Evolutionary conservation across 2,113 vertebrate species (phyloP), one percentile per base, ranked within the genome.

Genomic region (Odontesthes bonariensis): DNA sequence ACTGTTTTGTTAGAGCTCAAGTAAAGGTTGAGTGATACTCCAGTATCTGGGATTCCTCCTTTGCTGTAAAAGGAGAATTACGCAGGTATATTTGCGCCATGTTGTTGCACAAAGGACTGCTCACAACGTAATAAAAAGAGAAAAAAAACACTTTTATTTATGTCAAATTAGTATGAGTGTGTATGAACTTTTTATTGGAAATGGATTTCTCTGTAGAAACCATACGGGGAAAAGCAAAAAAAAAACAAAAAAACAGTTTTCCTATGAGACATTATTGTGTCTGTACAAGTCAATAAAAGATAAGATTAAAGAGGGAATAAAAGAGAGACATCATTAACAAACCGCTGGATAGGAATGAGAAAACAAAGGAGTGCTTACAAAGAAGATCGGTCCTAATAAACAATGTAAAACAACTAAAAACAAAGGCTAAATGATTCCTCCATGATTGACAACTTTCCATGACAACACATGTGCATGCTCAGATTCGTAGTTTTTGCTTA

Each of bases 281-380:
- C 84, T 92, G 86, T 92, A 88, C 79, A 92, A 91, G 83, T 88
- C 75, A 83, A 58, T 83, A 55, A 75, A 82, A 79, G n/a, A 66
- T 73, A 65, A 76, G 61, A 27, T 51, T 23, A 59, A 51, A 80
- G 27, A 59, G 49, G 46, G 47, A 73, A 61, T 74, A 63, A 68
- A 70, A 38, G 35, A 10, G 56, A 19, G 60, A 76, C 40, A 47
- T 73, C 62, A 66, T 68, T 84, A 79, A 88, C 70, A 81, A 86
- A 86, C 53, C 67, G 72, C 47, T 60, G 69, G n/a, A 61, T 47
- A 73, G 20, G 68, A 64, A 77, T 35, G 46, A 70, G 38, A 66
- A 80, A 77, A 80, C 8, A 69, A 35, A 72, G n/a, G 27, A 85
- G 60, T 76, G 79, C 77, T 86, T 79, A 84, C 58, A 89, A 85